Conservation (phyloP, 2,113 vertebrate species). For the Sphaerodactylus townsendi region DNA sequence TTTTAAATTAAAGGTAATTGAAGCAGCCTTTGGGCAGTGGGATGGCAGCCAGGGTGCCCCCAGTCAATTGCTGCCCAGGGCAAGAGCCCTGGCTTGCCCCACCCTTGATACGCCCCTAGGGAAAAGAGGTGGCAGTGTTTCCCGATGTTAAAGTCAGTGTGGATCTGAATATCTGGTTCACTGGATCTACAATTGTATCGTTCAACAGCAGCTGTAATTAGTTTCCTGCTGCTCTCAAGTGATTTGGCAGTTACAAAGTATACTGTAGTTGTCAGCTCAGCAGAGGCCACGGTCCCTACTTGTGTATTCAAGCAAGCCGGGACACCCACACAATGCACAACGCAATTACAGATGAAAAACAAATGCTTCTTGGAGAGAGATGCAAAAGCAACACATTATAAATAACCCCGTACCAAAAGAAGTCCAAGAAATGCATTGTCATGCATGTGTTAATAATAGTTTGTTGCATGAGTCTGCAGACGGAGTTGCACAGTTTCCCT, state of each 20-base stretch:
- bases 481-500: conserved; percentile 36
- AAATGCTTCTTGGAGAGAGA: not conserved
- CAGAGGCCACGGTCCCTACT: not conserved
- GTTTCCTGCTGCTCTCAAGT: not conserved
- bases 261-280: conserved; percentile 3
- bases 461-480: not conserved
- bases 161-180: not conserved
- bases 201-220: not conserved
- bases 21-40: too few relatives aligned
- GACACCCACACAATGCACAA: not conserved
- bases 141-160: not conserved
- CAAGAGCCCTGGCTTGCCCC: too few relatives aligned
- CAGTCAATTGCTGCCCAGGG: too few relatives aligned
- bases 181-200: not conserved
- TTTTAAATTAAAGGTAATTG: too few relatives aligned
- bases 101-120: too few relatives aligned
- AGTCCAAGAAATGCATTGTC: conserved; percentile 14
- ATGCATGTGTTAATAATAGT: conserved; percentile 30
- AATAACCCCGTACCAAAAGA: conserved; percentile 31
- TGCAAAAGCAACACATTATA: not conserved
- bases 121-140: not conserved
- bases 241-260: conserved; percentile 22
- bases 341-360: conserved; percentile 2
- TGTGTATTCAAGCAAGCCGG: not conserved
- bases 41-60: too few relatives aligned